Percentiles rank a stretch among this genome's conserved stretches.
These are phyloP conservation scores for Kuschelorhynchus macadamiae DNA, from an alignment of 2,888 invertebrate genomes.

Conservation along the genomic window DNA sequence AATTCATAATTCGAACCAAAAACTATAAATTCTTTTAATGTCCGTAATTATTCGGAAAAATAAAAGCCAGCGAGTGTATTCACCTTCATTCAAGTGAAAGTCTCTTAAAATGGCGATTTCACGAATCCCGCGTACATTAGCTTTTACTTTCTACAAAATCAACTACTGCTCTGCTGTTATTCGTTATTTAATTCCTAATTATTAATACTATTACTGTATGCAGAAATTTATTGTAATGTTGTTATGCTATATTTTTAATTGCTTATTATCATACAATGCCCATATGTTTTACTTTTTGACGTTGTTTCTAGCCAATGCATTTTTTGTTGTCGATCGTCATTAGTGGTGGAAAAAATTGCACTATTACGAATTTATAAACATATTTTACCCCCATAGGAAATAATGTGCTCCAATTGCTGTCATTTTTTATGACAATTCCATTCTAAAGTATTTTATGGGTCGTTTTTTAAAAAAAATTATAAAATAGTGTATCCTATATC, in stretches of 20 bases:
- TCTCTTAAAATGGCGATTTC: conserved; percentile 48
- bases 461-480: too few relatives aligned
- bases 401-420: too few relatives aligned
- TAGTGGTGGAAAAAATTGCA: neutral
- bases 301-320: neutral
- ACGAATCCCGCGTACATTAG: conserved; percentile 39
- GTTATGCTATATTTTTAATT: conserved; percentile 14
- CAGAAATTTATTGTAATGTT: conserved; percentile 7
- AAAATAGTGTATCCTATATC: too few relatives aligned
- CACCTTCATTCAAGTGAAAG: conserved; percentile 46
- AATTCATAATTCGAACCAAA: conserved; percentile 8
- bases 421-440: too few relatives aligned
- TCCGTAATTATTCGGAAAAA: conserved; percentile 35
- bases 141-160: conserved; percentile 47
- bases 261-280: conserved; percentile 8
- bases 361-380: too few relatives aligned
- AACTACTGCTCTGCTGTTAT: conserved; percentile 23
- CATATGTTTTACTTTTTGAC: conserved; percentile 4
- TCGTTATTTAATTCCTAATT: conserved; percentile 39
- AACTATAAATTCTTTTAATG: conserved; percentile 27
- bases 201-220: conserved; percentile 16
- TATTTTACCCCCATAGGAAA: too few relatives aligned
- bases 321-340: neutral
- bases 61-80: conserved; percentile 39
- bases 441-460: too few relatives aligned